Base-by-base conservation (phyloP, 92 coral and sea anemone genomes). In the Epizoanthus fatuus region DNA sequence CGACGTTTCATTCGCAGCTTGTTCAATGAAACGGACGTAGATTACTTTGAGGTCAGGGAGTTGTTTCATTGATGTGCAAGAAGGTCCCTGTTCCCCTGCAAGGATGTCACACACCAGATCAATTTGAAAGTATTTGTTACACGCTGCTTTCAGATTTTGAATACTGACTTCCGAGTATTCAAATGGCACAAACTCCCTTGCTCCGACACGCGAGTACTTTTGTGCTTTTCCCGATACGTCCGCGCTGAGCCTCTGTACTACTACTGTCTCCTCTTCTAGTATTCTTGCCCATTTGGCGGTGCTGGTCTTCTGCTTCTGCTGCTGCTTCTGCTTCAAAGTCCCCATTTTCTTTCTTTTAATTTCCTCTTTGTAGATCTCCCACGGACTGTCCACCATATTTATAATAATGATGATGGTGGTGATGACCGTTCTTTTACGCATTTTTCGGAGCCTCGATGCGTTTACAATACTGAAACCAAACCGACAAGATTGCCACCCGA, bases 1-100 rank as follows among this genome's bases (percentile, higher is more conserved):
- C 37, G 19, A 42, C 47, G 75, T 55, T 70, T 70, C 56, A 45
- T 49, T 71, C 53, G 77, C 39, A 47, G 77, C 59, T 49, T 56
- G 77, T 51, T 72, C 40, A 16, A 72, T 72, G 29, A 90, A 90
- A 35, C 91, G 81, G 5, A 81, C 83, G 79, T 87, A 81, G 19
- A 90, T 72, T 16, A 90, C 85, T 82, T 86, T 81, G 22, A 86
- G 38, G 84, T 73, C 89, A 17, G 90, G 87, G 7, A 90, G 76
- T 78, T 90, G 87, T 57, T 86, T 81, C 12, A 79, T 60, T 4
- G 79, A 49, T 35, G 72, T 72, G 56, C 93, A 72, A 16, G 93
- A 90, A 1, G 83, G 87, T 10, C 93, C 89, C 71, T 79, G 83
- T 51, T 90, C 93, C 29, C 87, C 90, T 12, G 90, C 87, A 35